Conservation (phyloP, 2,113 vertebrate species). For the Eptatretus burgeri region DNA sequence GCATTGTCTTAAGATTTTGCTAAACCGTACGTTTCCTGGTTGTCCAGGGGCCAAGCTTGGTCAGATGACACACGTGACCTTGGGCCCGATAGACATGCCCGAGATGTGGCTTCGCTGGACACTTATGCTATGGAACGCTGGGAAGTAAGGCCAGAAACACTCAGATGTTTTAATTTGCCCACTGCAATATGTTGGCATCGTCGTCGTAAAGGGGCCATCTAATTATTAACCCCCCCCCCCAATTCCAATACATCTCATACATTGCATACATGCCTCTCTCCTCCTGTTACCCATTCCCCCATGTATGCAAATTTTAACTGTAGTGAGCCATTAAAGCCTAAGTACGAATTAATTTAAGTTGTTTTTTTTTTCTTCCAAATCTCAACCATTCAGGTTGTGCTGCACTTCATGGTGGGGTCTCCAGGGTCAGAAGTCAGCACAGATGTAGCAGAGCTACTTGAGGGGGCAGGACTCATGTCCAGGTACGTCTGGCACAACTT, state of each 20-base stretch:
- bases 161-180: not conserved
- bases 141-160: slow-evolving; percentile 21
- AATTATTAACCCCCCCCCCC: too few relatives aligned
- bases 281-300: too few relatives aligned
- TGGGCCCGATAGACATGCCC: slow-evolving; percentile 46
- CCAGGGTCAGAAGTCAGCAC: slow-evolving; percentile 49
- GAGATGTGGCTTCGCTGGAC: slow-evolving; percentile 45
- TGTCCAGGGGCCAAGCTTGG: slow-evolving; percentile 36
- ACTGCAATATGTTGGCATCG: not conserved
- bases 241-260: too few relatives aligned
- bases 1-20: too few relatives aligned
- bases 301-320: too few relatives aligned
- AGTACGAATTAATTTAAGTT: too few relatives aligned
- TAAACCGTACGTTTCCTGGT: too few relatives aligned
- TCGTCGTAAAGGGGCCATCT: too few relatives aligned
- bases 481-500: slow-evolving; percentile 20
- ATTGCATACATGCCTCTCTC: too few relatives aligned
- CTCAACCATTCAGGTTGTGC: slow-evolving; percentile 22
- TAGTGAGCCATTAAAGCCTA: too few relatives aligned
- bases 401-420: slow-evolving; percentile 76
- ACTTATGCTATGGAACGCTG: slow-evolving; percentile 55
- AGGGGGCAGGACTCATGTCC: slow-evolving; percentile 56
- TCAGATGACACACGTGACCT: slow-evolving; percentile 42
- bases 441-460: slow-evolving; percentile 49
- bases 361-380: too few relatives aligned